Evolutionary conservation across 2,113 vertebrate genomes (phyloP).

Genomic region (Scomber scombrus): DNA sequence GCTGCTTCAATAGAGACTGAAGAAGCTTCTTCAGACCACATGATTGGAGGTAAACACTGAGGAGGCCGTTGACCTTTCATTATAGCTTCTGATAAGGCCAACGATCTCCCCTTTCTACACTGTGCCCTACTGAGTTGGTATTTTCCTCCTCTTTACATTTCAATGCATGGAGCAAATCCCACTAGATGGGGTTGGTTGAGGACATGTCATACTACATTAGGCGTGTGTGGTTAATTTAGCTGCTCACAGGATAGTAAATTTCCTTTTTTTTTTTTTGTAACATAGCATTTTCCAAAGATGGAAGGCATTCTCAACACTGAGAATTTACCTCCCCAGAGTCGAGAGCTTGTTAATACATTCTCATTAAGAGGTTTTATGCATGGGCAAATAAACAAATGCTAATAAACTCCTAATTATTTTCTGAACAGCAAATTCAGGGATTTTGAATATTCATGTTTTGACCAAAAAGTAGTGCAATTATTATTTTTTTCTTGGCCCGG

Average conservation of each 20-base stretch:
- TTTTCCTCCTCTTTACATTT: conserved; percentile 79
- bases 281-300: conserved; percentile 59
- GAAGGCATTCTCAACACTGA: conserved; percentile 55
- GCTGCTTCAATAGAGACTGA: conserved; percentile 66
- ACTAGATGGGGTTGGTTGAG: conserved; percentile 57
- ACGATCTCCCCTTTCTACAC: conserved; percentile 77
- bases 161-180: conserved; percentile 74
- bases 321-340: conserved; percentile 71
- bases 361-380: conserved; percentile 82
- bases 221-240: conserved; percentile 63
- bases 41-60: conserved; percentile 82
- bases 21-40: conserved; percentile 74
- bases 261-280: conserved; percentile 23
- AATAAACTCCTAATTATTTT: conserved; percentile 85
- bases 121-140: conserved; percentile 74
- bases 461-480: conserved; percentile 71
- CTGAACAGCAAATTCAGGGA: conserved; percentile 62
- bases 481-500: conserved; percentile 49
- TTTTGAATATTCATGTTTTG: conserved; percentile 82
- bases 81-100: conserved; percentile 84
- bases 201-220: conserved; percentile 63
- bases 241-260: conserved; percentile 37
- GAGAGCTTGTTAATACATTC: conserved; percentile 76
- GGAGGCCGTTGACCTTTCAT: conserved; percentile 84
- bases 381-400: conserved; percentile 85